Base-by-base conservation (phyloP, 2,797 vertebrate species). In the Rallus crepitans region DNA sequence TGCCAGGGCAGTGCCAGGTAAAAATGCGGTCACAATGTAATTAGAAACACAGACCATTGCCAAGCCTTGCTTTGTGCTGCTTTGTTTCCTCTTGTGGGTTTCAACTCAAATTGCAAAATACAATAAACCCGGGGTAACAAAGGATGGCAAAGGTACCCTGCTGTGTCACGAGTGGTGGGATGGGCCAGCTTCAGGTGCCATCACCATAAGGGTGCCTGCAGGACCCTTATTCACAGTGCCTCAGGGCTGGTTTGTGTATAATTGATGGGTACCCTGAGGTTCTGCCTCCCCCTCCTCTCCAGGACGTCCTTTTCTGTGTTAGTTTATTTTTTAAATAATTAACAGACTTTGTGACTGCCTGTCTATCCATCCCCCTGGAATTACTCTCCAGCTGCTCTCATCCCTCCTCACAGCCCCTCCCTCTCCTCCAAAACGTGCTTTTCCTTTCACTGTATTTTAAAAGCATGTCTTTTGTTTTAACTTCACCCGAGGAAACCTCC, bases 241-340 rank as follows among this genome's bases (percentile, higher is more conserved):
- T 50, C 20, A 24, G 37, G 61, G 83, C 86, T 93, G 77, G 60
- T 90, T 93, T 78, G 71, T 90, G 61, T 77, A 90, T 94, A 95
- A 95, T 89, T 96, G 83, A 96, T 93, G 83, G 75, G 24, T 56
- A 42, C 53, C 79, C 75, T 12, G 50, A 92, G 57, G 86, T 90
- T 85, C 53, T 82, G 27, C 65, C 75, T 88, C 61, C 72, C 15
- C n/a, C 21, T 82, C 59, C 47, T 92, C 81, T 61, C 53, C 57
- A 88, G 85, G 82, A 93, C 0, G 6, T 89, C 88, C 86, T 93
- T 93, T 90, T 92, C 81, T 94, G 45, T 96, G 96, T 96, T 90
- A 52, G 94, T 96, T 97, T 96, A 80, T 96, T 97, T 97, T 96
- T 95, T 96, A 75, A 96, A 96, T 96, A 97, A 97, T 97, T 97